phyloP scores from a whole-genome alignment of 2,797 vertebrate genomes.

The Champsocephalus gunnari region DNA sequence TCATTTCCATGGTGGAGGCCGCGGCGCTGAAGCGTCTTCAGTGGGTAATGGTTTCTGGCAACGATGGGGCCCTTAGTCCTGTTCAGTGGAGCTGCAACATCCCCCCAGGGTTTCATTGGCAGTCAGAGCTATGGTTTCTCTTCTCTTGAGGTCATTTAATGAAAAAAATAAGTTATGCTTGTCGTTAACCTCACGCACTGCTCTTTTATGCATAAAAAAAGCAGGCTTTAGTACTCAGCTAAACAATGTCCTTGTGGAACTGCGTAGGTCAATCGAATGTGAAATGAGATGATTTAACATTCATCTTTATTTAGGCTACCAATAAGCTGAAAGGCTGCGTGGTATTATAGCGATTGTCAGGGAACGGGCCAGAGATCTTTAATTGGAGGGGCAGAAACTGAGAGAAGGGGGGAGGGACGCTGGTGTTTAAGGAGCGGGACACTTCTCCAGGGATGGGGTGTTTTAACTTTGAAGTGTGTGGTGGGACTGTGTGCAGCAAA shows the following conservation, averaged over 20 bases:
- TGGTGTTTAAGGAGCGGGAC: conserved; percentile 41
- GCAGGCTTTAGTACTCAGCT: conserved; percentile 1
- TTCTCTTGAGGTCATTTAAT: conserved; percentile 69
- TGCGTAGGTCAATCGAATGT: conserved; percentile 48
- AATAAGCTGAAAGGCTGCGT: conserved; percentile 38
- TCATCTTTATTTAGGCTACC: conserved; percentile 41
- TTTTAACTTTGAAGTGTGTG: conserved; percentile 68
- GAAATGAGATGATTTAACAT: conserved; percentile 55
- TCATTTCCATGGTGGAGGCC: conserved; percentile 61
- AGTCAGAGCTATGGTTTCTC: conserved; percentile 59
- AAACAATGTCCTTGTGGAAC: conserved; percentile 49
- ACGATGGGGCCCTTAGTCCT: conserved; percentile 78
- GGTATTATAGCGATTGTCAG: conserved; percentile 30
- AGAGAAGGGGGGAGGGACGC: conserved; percentile 25
- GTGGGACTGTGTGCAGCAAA: conserved; percentile 36
- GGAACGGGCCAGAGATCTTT: conserved; percentile 46
- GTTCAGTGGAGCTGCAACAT: conserved; percentile 82
- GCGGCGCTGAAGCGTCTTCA: conserved; percentile 45
- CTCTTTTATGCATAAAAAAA: conserved; percentile 46
- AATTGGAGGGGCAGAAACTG: conserved; percentile 54
- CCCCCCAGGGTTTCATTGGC: conserved; percentile 73
- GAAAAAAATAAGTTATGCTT: conserved; percentile 46
- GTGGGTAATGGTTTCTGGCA: conserved; percentile 79
- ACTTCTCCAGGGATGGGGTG: conserved; percentile 58
- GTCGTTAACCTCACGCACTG: conserved; percentile 52